These are phyloP conservation scores for Aurelia aurita complex sp. Pacific DNA, from an alignment of 30 jellyfish, hydroid and myxozoan species.

Conservation along the genomic window DNA sequence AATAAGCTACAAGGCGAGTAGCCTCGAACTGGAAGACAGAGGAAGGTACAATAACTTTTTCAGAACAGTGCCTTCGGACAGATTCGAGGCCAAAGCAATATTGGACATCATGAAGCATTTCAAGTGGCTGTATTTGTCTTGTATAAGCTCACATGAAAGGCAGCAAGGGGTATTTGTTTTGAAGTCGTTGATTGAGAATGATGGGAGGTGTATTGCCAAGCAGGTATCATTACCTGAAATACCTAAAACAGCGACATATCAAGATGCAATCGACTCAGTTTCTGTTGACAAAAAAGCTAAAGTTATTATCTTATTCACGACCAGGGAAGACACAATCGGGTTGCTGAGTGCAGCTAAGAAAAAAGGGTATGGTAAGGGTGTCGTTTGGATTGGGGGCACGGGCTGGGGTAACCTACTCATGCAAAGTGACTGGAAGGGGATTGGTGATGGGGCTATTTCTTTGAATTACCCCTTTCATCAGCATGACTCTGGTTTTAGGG, in stretches of 20 bases:
- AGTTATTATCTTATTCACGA: slow-evolving; percentile 55
- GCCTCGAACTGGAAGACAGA: slow-evolving; percentile 67
- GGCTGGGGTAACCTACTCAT: slow-evolving; percentile 53
- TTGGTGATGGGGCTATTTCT: slow-evolving; percentile 48
- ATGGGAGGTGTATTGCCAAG: slow-evolving; percentile 50
- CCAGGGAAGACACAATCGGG: slow-evolving; percentile 45
- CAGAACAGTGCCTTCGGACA: slow-evolving; percentile 85
- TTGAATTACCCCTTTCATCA: slow-evolving; percentile 10
- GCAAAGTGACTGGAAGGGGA: background rate
- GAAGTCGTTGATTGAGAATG: slow-evolving; percentile 20
- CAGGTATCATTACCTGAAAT: slow-evolving; percentile 55
- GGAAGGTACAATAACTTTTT: slow-evolving; percentile 66
- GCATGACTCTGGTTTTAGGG: slow-evolving; percentile 15
- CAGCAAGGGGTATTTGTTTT: slow-evolving; percentile 61
- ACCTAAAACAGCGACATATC: slow-evolving; percentile 38
- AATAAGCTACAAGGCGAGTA: slow-evolving; percentile 74
- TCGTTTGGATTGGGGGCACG: slow-evolving; percentile 61
- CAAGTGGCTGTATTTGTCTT: slow-evolving; percentile 71
- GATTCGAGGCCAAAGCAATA: slow-evolving; percentile 67
- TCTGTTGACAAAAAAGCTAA: slow-evolving; percentile 51
- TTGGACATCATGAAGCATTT: slow-evolving; percentile 34
- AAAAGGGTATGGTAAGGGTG: slow-evolving; percentile 7
- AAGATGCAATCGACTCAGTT: slow-evolving; percentile 32
- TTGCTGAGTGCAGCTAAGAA: slow-evolving; percentile 48
- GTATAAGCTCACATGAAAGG: slow-evolving; percentile 55